Evolutionary conservation across 2,113 vertebrate species (phyloP), one percentile per base, ranked within the genome.

Genomic region (Entomyzon cyanotis): DNA sequence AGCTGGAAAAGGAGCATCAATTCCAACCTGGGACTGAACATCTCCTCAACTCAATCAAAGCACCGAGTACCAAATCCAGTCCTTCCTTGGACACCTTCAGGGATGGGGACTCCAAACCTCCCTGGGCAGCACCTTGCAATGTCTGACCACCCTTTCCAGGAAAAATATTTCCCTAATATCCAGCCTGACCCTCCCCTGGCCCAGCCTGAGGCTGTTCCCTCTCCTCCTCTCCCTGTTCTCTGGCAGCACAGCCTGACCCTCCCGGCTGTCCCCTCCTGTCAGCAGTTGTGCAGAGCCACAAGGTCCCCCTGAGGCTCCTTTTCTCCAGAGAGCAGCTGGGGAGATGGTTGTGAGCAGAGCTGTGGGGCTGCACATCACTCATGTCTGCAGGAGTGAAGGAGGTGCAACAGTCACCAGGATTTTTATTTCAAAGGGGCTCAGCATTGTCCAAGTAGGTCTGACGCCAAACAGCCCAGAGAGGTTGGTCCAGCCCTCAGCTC

Each of bases 101-200:
- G 33, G 5, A 25, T 24, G 39, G 23, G 15, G 4, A n/a, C 11
- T 39, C 20, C 39, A 75, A 13, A 39, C 28, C 10, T 18, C 11
- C 39, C 28, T n/a, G 39, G 19, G 11, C 19, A 82, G 46, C 28
- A 2, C 10, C 12, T 46, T 0, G 23, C 39, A 39, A 1, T 0
- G 28, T 19, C 60, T 39, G 23, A 15, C 0, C 46, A 8, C 23
- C 5, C 7, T 25, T 25, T 39, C 39, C 23, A 46, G 0, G 27
- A 0, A 39, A 9, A 6, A 53, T 47, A 53, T 47, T 31, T 16
- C 10, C 35, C 11, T 2, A 4, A 3, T 2, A 5, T 30, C 53
- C 69, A 30, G 0, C 13, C 46, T 46, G 46, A 1, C 0, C 69
- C 39, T 39, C 3, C 27, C 39, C 53, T 75, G 39, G 33, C 33